phyloP scores from a whole-genome alignment of 2,888 invertebrate genomes.

The Phengaris alcon region DNA sequence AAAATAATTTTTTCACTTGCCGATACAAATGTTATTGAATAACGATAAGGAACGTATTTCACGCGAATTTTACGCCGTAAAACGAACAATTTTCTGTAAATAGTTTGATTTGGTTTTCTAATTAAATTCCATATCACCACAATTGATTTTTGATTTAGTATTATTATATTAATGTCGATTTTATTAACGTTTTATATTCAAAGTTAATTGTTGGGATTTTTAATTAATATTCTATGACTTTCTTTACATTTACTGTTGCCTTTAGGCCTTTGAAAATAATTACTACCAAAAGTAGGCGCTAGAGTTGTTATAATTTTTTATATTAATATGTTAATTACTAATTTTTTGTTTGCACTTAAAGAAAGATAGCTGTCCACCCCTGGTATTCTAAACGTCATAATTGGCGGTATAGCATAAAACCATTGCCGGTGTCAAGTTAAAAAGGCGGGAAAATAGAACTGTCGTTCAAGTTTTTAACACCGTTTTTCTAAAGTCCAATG shows the following conservation, averaged over 20 bases:
- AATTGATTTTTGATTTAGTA: conserved; percentile 63
- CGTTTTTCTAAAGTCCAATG: too few species aligned
- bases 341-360: too few species aligned
- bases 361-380: too few species aligned
- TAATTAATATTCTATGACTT: neutral
- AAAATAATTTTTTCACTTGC: conserved; percentile 56
- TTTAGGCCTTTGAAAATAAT: too few species aligned
- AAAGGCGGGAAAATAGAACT: too few species aligned
- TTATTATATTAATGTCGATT: conserved; percentile 31
- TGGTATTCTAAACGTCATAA: too few species aligned
- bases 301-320: too few species aligned
- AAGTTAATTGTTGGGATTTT: neutral
- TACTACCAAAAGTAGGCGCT: too few species aligned
- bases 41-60: conserved; percentile 70
- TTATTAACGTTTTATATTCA: neutral
- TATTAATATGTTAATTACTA: too few species aligned
- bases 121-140: conserved; percentile 62
- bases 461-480: too few species aligned
- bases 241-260: neutral
- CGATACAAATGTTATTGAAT: conserved; percentile 62
- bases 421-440: too few species aligned
- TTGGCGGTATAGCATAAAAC: too few species aligned
- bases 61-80: conserved; percentile 74
- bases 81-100: conserved; percentile 75
- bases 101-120: conserved; percentile 75